Base-by-base conservation (phyloP, 1,140 invertebrate genomes). In the Coelopa frigida region DNA sequence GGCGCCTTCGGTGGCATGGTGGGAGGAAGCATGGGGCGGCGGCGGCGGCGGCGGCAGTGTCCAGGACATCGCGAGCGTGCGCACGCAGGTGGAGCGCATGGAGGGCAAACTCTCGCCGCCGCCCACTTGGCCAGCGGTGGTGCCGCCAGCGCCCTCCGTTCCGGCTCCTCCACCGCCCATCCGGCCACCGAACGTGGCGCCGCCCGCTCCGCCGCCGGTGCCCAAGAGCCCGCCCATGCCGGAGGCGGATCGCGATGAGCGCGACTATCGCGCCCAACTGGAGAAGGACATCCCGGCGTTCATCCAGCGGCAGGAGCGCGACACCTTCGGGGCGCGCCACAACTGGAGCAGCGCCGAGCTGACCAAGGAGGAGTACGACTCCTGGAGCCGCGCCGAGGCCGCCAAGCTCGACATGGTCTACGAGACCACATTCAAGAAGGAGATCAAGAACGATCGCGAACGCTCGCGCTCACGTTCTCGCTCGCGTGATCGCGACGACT, bases 141-240 rank as follows among this genome's bases (percentile, higher is more conserved):
- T 82, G 2, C 81, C 79, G 0, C 81, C 81, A 2, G 56, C 74
- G 50, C 56, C 75, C 57, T 57, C 31, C 26, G 59, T 64, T n/a
- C 66, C 66, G 7, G 65, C 66, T 1, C 67, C 67, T 4, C 67
- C 67, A n/a, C 63, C 63, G 14, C 66, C 66, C 1, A 67, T 69
- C 27, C 41, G 66, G 4, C 67, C 66, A 29, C 66, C 66, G 0
- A 61, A 37, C 14, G 58, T 59, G 44, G 65, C 81, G 49, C 70
- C 83, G 54, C 70, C 85, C 49, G 71, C 87, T 0, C 85, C 86
- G 4, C 85, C 85, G 0, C 83, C 83, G 1, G 75, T 76, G 6
- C 72, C 78, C 0, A 78, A 78, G 3, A 78, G 78, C n/a, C 78
- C 79, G 10, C 77, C 79, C 0, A 75, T 77, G 1, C 68, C 18